Evolutionary conservation across 2,113 vertebrate genomes (phyloP), one percentile per base, ranked within the genome.

Genomic region (Pycnonotus jocosus): DNA sequence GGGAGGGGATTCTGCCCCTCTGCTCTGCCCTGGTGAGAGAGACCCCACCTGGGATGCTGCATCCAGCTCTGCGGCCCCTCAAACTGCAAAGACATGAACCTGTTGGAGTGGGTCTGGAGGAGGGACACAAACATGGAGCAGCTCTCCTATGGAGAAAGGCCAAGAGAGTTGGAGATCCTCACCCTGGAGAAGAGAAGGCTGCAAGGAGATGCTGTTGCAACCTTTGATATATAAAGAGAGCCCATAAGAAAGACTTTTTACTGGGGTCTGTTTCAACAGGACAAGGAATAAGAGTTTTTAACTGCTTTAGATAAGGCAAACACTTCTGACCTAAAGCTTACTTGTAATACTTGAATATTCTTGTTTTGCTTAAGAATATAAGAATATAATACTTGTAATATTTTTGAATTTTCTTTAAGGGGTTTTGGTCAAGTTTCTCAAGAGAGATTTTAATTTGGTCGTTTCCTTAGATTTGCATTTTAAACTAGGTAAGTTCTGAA

Each of bases 71-170:
- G 47, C 20, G 16, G 15, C 15, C n/a, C 6, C 40, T 15, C 24
- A 44, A 7, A 27, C 14, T 24, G 30, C 33, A 66, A 19, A 11
- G 50, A 31, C 17, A 5, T 27, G 33, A 33, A 70, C 28, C 22
- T 51, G 8, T n/a, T 58, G 11, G n/a, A 72, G 37, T 0, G 0
- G 5, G 15, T 31, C 61, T 60, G 23, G 38, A 44, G 38, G 7
- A 68, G 54, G 23, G 21, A 11, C 28, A 58, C 6, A 5, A 38
- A 48, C 27, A 12, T 11, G 21, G 27, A 44, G 2, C 44, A 44
- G 8, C 24, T 69, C 20, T 56, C 5, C 61, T 11, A 6, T 62
- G 19, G 21, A 62, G 61, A 42, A 17, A 48, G 18, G 28, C 21
- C 1, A 0, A 35, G 79, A 54, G 53, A 28, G 10, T 3, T 62